Evolutionary conservation across 64 coral and sea anemone species (phyloP).

Genomic region (Platygyra sinensis): DNA sequence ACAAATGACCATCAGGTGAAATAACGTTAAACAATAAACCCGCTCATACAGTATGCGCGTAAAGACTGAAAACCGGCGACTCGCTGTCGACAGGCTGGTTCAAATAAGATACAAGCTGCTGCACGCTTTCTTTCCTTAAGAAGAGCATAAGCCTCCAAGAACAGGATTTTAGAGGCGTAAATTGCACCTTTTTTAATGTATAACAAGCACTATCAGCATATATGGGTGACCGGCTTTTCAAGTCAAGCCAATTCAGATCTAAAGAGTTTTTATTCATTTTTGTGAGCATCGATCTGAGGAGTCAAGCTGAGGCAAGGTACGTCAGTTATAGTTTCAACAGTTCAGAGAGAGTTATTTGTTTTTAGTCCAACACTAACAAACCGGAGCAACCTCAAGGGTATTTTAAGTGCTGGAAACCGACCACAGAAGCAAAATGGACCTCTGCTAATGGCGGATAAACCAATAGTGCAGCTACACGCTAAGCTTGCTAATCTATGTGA

Average conservation of each 20-base stretch:
- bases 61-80: too few species aligned
- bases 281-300: not conserved
- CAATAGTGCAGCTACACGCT: not conserved
- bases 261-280: not conserved
- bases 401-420: not conserved
- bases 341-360: not conserved
- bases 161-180: too few species aligned
- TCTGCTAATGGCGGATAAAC: not conserved
- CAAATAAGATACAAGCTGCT: too few species aligned
- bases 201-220: not conserved
- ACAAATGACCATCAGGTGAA: too few species aligned
- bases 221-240: constrained; percentile 1
- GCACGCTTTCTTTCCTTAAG: too few species aligned
- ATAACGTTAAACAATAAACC: too few species aligned
- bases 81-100: too few species aligned
- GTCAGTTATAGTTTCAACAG: not conserved
- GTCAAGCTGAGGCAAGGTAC: constrained; percentile 16
- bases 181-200: too few species aligned
- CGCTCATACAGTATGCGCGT: too few species aligned
- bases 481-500: not conserved
- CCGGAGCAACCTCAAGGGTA: not conserved
- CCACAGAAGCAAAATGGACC: not conserved
- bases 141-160: too few species aligned
- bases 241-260: not conserved
- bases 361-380: not conserved